Evolutionary conservation across 1,140 invertebrate genomes (phyloP), one percentile per base, ranked within the genome.

Genomic region (Protaetia brevitarsis): DNA sequence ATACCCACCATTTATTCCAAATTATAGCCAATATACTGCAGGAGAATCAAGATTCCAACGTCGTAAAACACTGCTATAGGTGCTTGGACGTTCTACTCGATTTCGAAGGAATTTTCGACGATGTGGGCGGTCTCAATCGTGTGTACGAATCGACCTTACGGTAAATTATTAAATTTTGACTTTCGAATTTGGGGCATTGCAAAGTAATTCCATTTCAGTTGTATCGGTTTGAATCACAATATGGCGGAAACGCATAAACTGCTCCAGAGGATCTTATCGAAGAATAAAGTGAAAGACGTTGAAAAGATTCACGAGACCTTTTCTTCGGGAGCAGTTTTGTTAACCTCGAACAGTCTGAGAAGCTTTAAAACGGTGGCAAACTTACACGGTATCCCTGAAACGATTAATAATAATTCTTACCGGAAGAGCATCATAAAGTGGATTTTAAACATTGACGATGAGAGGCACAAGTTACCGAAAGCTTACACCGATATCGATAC

Each of bases 81-180:
- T 68, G 78, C 34, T 70, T 75, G 13, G 63, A 65, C 8, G 70
- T 77, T 31, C 63, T 83, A 13, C 41, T 80, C 34, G 60, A 76
- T 37, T 74, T 76, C 36, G 73, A 80, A 71, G 63, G 66, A 10
- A 28, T 58, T 63, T 66, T 76, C 1, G 45, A 67, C 27, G 72
- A 73, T n/a, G 58, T 68, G 0, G 67, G 56, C 57, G 67, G 66
- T 60, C 68, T 78, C 11, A 83, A 81, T 29, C 72, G 78, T 56
- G 75, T 82, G 13, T 80, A 77, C 73, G 79, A 82, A 64, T 75
- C 74, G 31, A 71, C 76, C 6, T 67, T 81, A 65, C 77, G 81
- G 82, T 83, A 71, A 64, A 21, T 62, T 51, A 51, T 23, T 7
- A 10, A 51, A 31, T 61, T 37, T 65, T 45, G 13, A 57, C 28